phyloP scores from a whole-genome alignment of 2,888 invertebrate genomes.

The Ephialtes manifestator region DNA sequence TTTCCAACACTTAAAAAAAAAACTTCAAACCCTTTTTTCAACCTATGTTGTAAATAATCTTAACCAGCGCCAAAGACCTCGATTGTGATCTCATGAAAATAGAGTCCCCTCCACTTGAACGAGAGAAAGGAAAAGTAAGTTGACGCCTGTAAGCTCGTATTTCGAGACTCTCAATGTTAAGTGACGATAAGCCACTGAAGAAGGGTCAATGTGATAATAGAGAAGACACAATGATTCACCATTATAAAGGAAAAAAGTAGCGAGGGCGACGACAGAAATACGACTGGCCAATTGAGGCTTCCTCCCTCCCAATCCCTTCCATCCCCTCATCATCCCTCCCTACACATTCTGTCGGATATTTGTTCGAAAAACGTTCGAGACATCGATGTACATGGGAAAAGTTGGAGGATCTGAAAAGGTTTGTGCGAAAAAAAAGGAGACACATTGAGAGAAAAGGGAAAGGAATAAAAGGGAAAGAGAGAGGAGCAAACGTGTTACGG shows the following conservation, averaged over 20 bases:
- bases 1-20: too few relatives aligned
- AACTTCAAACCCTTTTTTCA: too few relatives aligned
- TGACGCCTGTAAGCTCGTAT: background rate
- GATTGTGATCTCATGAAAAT: background rate
- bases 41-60: too few relatives aligned
- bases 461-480: background rate
- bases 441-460: constrained; percentile 37
- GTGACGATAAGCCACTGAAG: background rate
- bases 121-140: background rate
- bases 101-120: background rate
- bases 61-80: too few relatives aligned
- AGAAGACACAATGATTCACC: constrained; percentile 45
- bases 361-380: background rate
- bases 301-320: too few relatives aligned
- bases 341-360: background rate
- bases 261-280: constrained; percentile 3
- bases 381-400: constrained; percentile 27
- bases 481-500: background rate
- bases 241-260: constrained; percentile 27
- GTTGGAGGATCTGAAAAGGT: constrained; percentile 21
- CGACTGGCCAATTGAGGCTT: constrained; percentile 12
- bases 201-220: constrained; percentile 41
- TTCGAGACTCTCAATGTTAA: background rate
- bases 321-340: background rate
- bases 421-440: constrained; percentile 29